Base-by-base conservation (phyloP, 2,113 vertebrate species). In the Otolemur garnettii region DNA sequence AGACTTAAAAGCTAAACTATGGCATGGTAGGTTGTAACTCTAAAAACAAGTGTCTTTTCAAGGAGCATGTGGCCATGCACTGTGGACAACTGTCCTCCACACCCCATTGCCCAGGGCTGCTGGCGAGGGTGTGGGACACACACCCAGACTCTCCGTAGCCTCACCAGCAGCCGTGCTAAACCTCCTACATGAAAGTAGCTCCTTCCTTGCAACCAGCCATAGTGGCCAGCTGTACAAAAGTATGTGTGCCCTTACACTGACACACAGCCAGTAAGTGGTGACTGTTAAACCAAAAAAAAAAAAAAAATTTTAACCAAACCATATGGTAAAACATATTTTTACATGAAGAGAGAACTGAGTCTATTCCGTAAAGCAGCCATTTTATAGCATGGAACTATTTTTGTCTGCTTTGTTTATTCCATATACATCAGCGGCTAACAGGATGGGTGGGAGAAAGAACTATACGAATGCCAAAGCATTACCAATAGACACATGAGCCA, bases 151-250 rank as follows among this genome's bases (percentile, higher is more conserved):
- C 53, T 53, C 8, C 3, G 5, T 0, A 1, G 35, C 18, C 24
- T 24, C 18, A 0, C 68, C 7, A 7, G 38, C 30, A 11, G 9
- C 4, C 0, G 1, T 21, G 53, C 71, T 66, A 79, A 78, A 26
- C 28, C 30, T 12, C 13, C 6, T 30, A 4, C 79, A 50, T 83
- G 59, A n/a, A 74, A 33, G 83, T 14, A 83, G 50, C 45, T 10
- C 77, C 71, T 60, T 50, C 30, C 35, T 62, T 55, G 38, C 85
- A 59, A 28, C 33, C 35, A 5, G 5, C 35, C 9, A 1, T 50
- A 28, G 14, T n/a, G 2, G 2, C 50, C 13, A 18, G 38, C n/a
- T 11, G 77, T 64, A 68, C 7, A 12, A 42, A 12, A 42, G 18
- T 26, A 11, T 85, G 42, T 74, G 30, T 24, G 90, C 19, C 14